Conservation (phyloP, 2,888 invertebrate genomes). For the Apamea crenata region DNA sequence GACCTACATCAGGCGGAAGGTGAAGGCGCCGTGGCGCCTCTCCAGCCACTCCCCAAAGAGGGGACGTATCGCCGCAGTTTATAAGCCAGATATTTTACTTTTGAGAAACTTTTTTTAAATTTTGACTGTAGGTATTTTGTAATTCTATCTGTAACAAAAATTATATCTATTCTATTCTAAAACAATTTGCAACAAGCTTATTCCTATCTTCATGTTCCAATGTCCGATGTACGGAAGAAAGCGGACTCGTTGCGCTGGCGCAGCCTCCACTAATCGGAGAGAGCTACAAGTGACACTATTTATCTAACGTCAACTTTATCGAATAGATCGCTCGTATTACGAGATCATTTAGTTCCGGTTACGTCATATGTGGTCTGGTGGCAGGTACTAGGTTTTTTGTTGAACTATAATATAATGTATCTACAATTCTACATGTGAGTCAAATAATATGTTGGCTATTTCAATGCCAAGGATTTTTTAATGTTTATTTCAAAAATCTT, state of each 20-base stretch:
- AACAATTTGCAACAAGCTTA: not conserved
- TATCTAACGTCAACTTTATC: slow-evolving; percentile 61
- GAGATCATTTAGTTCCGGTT: slow-evolving; percentile 65
- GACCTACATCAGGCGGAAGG: too few relatives aligned
- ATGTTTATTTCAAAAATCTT: too few relatives aligned
- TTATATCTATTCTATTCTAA: too few relatives aligned
- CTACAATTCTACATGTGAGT: not conserved
- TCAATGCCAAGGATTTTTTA: slow-evolving; percentile 25
- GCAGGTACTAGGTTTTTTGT: slow-evolving; percentile 19
- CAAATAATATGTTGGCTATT: slow-evolving; percentile 37
- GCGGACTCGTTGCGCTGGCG: slow-evolving; percentile 61
- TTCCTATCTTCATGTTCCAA: slow-evolving; percentile 7
- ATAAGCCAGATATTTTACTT: not conserved
- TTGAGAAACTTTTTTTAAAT: not conserved
- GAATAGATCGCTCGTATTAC: slow-evolving; percentile 53
- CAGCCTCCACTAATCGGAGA: slow-evolving; percentile 61
- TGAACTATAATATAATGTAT: not conserved
- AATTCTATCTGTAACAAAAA: not conserved
- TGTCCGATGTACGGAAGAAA: slow-evolving; percentile 66
- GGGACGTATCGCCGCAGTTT: too few relatives aligned
- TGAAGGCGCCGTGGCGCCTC: too few relatives aligned
- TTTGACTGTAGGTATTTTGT: not conserved
- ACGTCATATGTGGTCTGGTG: slow-evolving; percentile 59
- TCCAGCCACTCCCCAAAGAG: too few relatives aligned
- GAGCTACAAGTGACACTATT: slow-evolving; percentile 66